Conservation (phyloP, 23 tunicate genomes). For the Styela plicata region DNA sequence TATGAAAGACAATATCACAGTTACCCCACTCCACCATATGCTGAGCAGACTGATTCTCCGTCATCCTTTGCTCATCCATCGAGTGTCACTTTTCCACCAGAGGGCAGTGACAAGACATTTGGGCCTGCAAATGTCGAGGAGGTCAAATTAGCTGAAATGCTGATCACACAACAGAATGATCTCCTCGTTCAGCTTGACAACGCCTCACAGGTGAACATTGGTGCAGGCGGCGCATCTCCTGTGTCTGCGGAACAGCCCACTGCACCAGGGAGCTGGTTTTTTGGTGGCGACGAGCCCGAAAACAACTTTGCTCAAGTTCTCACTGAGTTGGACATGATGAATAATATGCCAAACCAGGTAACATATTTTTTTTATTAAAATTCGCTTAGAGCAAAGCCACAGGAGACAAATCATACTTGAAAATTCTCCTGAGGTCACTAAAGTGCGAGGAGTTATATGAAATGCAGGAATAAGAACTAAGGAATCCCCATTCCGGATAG, state of each 20-base stretch:
- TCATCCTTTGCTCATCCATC: neutral
- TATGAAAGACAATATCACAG: neutral
- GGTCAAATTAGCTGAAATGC: slow-evolving; percentile 14
- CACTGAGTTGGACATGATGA: slow-evolving; percentile 26
- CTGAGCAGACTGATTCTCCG: slow-evolving; percentile 14
- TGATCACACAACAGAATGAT: slow-evolving; percentile 18
- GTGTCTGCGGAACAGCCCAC: neutral
- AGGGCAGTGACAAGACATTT: neutral
- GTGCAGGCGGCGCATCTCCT: neutral
- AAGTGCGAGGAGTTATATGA: too few relatives aligned
- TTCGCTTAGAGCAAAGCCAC: too few relatives aligned
- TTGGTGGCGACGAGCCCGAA: slow-evolving; percentile 19
- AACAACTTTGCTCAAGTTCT: slow-evolving; percentile 19
- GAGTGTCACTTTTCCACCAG: slow-evolving; percentile 11
- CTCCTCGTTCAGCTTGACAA: slow-evolving; percentile 21
- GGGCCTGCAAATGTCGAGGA: slow-evolving; percentile 5
- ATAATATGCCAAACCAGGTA: slow-evolving; percentile 28
- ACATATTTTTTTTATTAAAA: too few relatives aligned
- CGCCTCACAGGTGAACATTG: neutral
- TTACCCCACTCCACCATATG: slow-evolving; percentile 32
- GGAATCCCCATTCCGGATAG: too few relatives aligned
- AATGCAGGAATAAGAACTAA: too few relatives aligned
- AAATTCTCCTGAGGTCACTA: too few relatives aligned
- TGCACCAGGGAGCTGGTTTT: slow-evolving; percentile 22
- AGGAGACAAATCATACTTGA: too few relatives aligned